phyloP scores from a whole-genome alignment of 2,888 invertebrate species.

The Thymelicus lineola region DNA sequence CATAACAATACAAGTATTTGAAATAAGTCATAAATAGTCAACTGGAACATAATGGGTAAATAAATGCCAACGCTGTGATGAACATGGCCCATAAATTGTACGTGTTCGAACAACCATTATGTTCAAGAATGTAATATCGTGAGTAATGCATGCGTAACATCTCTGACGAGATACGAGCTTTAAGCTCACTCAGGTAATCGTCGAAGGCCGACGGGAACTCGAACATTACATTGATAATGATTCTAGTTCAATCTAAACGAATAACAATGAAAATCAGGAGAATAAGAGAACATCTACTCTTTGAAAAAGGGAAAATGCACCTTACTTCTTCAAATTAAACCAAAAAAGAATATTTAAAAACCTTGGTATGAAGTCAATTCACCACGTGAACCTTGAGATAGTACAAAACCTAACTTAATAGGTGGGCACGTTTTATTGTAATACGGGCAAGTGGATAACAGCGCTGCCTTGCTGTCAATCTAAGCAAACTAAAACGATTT shows the following conservation, averaged over 20 bases:
- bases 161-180: slow-evolving; percentile 11
- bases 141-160: slow-evolving; percentile 17
- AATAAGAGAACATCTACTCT: neutral
- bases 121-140: slow-evolving; percentile 15
- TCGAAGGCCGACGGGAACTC: slow-evolving; percentile 32
- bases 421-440: no score
- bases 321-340: neutral
- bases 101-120: slow-evolving; percentile 7
- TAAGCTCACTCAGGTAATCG: slow-evolving; percentile 31
- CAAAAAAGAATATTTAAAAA: neutral
- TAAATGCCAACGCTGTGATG: slow-evolving; percentile 9
- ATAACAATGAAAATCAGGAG: neutral
- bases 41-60: slow-evolving; percentile 4
- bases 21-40: neutral
- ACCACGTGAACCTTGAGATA: no score
- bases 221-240: slow-evolving; percentile 5
- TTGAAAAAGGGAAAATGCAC: no score
- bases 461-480: no score
- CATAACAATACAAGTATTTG: no score
- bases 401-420: no score
- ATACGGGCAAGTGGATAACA: no score
- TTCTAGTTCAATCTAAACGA: neutral
- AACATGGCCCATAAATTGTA: slow-evolving; percentile 9
- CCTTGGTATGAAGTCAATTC: no score
- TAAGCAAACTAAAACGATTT: no score